Percentiles rank a stretch among this genome's conserved stretches.
These are phyloP conservation scores for Copidosoma floridanum DNA, from an alignment of 1,140 invertebrate genomes.

Conservation along the genomic window DNA sequence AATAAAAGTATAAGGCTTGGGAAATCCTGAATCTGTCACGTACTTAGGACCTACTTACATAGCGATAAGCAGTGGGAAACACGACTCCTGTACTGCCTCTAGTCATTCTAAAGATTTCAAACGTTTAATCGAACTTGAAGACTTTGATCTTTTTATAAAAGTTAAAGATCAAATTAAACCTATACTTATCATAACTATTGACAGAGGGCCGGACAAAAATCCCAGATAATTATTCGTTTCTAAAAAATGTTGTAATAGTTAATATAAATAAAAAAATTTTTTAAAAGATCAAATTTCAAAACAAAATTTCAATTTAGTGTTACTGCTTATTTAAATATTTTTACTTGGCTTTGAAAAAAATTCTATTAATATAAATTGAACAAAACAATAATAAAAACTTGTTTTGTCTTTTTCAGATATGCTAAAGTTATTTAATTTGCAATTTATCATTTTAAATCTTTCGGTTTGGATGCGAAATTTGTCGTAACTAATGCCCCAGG, in stretches of 20 bases:
- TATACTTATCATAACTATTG: constrained; percentile 39
- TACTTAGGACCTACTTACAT: constrained; percentile 50
- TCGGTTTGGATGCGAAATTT: constrained; percentile 49
- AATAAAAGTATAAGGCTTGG: constrained; percentile 36
- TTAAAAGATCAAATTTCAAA: not conserved
- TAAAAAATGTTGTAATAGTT: not conserved
- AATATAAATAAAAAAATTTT: not conserved
- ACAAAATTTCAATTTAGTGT: not conserved
- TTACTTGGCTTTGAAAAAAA: not conserved
- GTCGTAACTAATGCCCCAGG: constrained; percentile 44
- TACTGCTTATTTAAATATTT: not conserved
- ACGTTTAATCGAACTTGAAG: constrained; percentile 32
- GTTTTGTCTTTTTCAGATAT: constrained; percentile 29
- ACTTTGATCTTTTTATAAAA: constrained; percentile 34
- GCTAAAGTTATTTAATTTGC: constrained; percentile 38
- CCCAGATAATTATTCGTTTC: constrained; percentile 12
- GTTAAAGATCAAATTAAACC: constrained; percentile 42
- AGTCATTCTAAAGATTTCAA: constrained; percentile 44
- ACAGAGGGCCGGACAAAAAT: not conserved
- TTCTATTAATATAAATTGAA: not conserved
- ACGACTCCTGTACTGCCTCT: constrained; percentile 39
- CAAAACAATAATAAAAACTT: too few relatives aligned
- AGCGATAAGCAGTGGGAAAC: constrained; percentile 44
- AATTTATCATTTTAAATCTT: constrained; percentile 41
- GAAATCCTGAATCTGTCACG: constrained; percentile 34